A percentile compares a stretch with the other conserved stretches of the same genome.
These are phyloP conservation scores for Malthinus flaveolus DNA, from an alignment of 2,888 invertebrate genomes.

Conservation along the genomic window DNA sequence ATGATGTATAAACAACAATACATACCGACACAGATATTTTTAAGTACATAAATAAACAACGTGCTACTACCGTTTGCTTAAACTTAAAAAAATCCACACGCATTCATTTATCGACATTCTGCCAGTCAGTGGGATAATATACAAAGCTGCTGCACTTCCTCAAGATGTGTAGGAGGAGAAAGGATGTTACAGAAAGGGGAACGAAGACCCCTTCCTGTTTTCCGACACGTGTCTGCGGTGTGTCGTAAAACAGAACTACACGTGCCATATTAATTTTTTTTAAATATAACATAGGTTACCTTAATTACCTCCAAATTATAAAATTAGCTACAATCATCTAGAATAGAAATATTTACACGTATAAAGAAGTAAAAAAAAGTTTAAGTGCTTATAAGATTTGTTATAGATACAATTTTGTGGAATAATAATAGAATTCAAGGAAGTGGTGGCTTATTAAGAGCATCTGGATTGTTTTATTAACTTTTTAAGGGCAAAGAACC, in stretches of 20 bases:
- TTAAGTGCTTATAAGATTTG: background rate
- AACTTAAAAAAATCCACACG: constrained; percentile 19
- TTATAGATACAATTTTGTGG: too few relatives aligned
- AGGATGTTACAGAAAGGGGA: constrained; percentile 36
- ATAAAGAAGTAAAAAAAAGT: background rate
- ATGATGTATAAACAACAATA: too few relatives aligned
- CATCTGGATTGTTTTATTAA: constrained; percentile 32
- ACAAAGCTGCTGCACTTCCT: constrained; percentile 43
- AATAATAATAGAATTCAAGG: constrained; percentile 7
- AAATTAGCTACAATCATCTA: too few relatives aligned
- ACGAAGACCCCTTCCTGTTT: constrained; percentile 39
- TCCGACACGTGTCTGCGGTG: constrained; percentile 36
- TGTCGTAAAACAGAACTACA: constrained; percentile 32
- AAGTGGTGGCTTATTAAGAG: constrained; percentile 15
- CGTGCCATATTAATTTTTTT: constrained; percentile 27
- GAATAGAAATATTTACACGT: background rate
- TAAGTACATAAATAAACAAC: background rate
- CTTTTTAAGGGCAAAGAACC: constrained; percentile 31
- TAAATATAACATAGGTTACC: constrained; percentile 10
- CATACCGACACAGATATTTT: too few relatives aligned
- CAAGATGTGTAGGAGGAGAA: constrained; percentile 30
- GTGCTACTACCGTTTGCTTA: background rate
- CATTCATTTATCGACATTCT: constrained; percentile 25
- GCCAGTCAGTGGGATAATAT: constrained; percentile 34
- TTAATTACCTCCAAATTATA: background rate